Evolutionary conservation across 92 coral and sea anemone genomes (phyloP).

Genomic region (Anthopleura xanthogrammica): DNA sequence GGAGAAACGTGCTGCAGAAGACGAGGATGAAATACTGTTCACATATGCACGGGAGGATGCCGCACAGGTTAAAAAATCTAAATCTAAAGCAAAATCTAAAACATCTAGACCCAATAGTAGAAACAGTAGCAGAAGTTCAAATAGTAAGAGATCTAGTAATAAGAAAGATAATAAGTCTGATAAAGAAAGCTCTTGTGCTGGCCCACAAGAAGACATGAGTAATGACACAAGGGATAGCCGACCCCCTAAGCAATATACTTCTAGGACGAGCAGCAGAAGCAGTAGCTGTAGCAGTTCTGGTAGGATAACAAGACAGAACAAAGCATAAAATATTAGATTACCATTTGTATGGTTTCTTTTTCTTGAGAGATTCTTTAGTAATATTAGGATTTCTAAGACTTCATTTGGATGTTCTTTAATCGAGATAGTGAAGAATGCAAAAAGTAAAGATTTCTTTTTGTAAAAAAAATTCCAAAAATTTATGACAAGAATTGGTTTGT

Average conservation of each 20-base stretch:
- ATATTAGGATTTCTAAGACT: background rate
- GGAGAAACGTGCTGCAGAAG: constrained; percentile 93
- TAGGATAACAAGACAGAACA: constrained; percentile 52
- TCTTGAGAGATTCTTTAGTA: background rate
- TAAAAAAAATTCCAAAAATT: background rate
- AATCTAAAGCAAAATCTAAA: constrained; percentile 60
- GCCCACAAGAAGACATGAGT: constrained; percentile 45
- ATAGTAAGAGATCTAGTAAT: constrained; percentile 16
- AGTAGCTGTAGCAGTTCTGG: constrained; percentile 75
- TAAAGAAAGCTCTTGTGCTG: constrained; percentile 51
- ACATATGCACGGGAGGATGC: constrained; percentile 92
- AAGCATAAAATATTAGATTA: constrained; percentile 20
- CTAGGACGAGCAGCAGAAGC: constrained; percentile 60
- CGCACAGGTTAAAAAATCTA: constrained; percentile 96
- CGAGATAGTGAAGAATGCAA: background rate
- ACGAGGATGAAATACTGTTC: constrained; percentile 88
- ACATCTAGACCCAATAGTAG: constrained; percentile 63
- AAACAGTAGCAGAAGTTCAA: constrained; percentile 40
- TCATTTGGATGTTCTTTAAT: background rate
- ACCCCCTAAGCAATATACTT: constrained; percentile 16
- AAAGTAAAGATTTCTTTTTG: background rate
- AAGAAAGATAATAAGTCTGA: constrained; percentile 19
- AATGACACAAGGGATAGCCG: constrained; percentile 11
- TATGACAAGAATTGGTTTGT: background rate
- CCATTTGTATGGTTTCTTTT: background rate